These are phyloP conservation scores for Oryzias woworae DNA, from an alignment of 2,113 vertebrate genomes.

Conservation along the genomic window DNA sequence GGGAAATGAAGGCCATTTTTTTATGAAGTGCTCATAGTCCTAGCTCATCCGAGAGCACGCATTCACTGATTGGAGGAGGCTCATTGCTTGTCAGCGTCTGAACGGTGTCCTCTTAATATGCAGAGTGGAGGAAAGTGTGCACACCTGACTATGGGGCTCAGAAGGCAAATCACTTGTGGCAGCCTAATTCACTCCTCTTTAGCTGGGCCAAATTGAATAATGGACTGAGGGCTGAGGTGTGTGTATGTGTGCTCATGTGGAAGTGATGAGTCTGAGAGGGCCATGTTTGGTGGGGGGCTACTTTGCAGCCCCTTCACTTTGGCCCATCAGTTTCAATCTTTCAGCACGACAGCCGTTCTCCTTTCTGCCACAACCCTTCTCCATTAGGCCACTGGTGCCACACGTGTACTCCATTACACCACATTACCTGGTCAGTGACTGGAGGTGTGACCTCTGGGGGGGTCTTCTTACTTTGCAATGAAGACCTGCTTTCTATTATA, in stretches of 20 bases:
- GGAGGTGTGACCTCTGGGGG: slow-evolving; percentile 32
- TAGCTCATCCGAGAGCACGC: slow-evolving; percentile 3
- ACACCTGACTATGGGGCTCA: slow-evolving; percentile 50
- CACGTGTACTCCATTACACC: slow-evolving; percentile 72
- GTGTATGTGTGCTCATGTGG: slow-evolving; percentile 9
- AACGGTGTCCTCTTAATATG: slow-evolving; percentile 52
- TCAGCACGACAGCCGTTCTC: slow-evolving; percentile 66
- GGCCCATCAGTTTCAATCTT: slow-evolving; percentile 79
- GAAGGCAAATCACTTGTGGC: slow-evolving; percentile 76
- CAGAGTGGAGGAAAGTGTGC: slow-evolving; percentile 47
- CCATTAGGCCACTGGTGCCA: slow-evolving; percentile 63
- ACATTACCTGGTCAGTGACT: slow-evolving; percentile 62
- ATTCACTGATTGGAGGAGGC: slow-evolving; percentile 33
- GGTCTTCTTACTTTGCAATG: neutral
- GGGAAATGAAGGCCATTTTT: neutral
- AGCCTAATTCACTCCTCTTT: slow-evolving; percentile 79
- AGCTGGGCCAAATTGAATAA: slow-evolving; percentile 81
- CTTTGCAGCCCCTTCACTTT: slow-evolving; percentile 53
- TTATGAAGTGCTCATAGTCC: slow-evolving; percentile 9
- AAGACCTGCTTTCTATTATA: slow-evolving; percentile 63
- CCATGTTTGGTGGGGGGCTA: slow-evolving; percentile 43
- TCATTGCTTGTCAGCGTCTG: slow-evolving; percentile 36
- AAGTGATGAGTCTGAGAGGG: slow-evolving; percentile 40
- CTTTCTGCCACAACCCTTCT: slow-evolving; percentile 57
- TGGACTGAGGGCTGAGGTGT: slow-evolving; percentile 53